Evolutionary conservation across 2,113 vertebrate species (phyloP).

Genomic region (Montifringilla adamsi): DNA sequence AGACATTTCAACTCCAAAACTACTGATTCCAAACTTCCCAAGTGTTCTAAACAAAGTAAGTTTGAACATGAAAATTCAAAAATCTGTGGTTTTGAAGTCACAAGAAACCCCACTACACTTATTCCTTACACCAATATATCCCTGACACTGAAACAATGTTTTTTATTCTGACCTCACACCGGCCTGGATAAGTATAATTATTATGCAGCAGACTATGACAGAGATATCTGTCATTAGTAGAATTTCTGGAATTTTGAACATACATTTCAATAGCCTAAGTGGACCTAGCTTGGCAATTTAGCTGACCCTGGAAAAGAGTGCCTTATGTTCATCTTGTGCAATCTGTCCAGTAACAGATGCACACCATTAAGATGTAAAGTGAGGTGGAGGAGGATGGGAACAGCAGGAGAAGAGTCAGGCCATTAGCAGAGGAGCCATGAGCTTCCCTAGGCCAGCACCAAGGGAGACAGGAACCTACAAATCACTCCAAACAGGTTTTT

Average conservation of each 20-base stretch:
- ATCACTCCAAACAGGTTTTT: not conserved
- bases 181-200: conserved; percentile 30
- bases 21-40: not conserved
- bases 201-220: conserved; percentile 61
- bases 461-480: not conserved
- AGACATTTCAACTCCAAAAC: not conserved
- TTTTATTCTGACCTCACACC: conserved; percentile 28
- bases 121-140: not conserved
- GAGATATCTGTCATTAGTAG: conserved; percentile 60
- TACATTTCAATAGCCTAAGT: conserved; percentile 66
- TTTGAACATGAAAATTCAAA: not conserved
- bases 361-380: conserved; percentile 65
- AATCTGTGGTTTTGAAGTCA: not conserved
- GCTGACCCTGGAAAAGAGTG: conserved; percentile 68
- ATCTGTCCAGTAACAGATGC: conserved; percentile 73
- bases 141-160: not conserved
- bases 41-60: not conserved
- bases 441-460: not conserved
- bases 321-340: conserved; percentile 71
- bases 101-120: not conserved
- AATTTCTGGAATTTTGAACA: conserved; percentile 66
- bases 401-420: conserved; percentile 62
- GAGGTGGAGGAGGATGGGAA: conserved; percentile 61
- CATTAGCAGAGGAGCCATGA: conserved; percentile 33
- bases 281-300: conserved; percentile 68